Base-by-base conservation (phyloP, 2,113 vertebrate species). In the Oncorhynchus kisutch region DNA sequence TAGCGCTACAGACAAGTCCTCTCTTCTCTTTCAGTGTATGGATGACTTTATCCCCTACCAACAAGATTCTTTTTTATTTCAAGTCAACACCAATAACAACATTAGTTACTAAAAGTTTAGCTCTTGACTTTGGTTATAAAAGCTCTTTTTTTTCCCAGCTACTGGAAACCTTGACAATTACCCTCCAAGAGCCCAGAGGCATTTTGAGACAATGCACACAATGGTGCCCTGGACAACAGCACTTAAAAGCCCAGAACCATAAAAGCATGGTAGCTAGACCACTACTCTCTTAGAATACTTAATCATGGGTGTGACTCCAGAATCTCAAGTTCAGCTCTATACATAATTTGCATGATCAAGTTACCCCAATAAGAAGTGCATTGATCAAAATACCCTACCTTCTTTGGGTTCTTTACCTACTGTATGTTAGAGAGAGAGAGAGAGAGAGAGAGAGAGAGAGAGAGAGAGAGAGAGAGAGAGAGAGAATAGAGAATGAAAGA, bases 231-330 rank as follows among this genome's bases (percentile, higher is more conserved):
- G 64, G 11, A 67, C 14, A 14, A 14, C 25, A 67, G 27, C 13
- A 1, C 25, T 45, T 45, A 12, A 45, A 11, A 45, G 39, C 39
- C 9, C 39, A 45, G 39, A 45, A 45, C 9, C 64, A 14, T 67
- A 27, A 67, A 67, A 27, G 25, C 18, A 31, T 5, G 45, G 25
- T 49, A 67, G 70, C 39, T 67, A 31, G 14, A 27, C 27, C 27
- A 27, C 65, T 22, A 29, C 12, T 29, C 24, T 67, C 65, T 34
- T 18, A 49, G 34, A 71, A 45, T 76, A 64, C 39, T 39, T 71
- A 24, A 45, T 70, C 16, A 51, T 77, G 75, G 74, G 75, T 77
- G 79, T 48, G 59, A 73, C 71, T 54, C 67, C 70, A 69, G 27
- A 64, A 57, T 73, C 67, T 77, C 71, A 65, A 45, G 59, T 74